Percentiles rank a stretch among this genome's conserved stretches.
These are phyloP conservation scores for Platygyra sinensis DNA, from an alignment of 64 coral and sea anemone species.

Conservation along the genomic window DNA sequence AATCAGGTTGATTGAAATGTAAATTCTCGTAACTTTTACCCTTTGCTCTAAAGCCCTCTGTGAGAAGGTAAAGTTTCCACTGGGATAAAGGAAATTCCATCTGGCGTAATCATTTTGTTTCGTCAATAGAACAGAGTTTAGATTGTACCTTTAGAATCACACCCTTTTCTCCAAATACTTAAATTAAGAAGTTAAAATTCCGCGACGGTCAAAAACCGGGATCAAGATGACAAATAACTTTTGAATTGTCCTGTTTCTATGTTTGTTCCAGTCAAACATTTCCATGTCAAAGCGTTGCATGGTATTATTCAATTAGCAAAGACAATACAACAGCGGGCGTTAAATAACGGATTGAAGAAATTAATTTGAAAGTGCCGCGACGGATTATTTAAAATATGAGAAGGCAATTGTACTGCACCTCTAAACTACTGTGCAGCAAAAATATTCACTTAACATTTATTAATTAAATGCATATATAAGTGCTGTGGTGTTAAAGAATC, in stretches of 20 bases:
- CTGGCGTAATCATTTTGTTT: too few species aligned
- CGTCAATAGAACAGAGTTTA: too few species aligned
- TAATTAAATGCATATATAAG: too few species aligned
- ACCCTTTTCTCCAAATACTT: too few species aligned
- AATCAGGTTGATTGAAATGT: neutral
- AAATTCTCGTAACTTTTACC: neutral
- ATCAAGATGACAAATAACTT: neutral
- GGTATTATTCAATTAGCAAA: neutral
- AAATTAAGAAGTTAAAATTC: too few species aligned
- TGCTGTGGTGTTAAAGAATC: too few species aligned
- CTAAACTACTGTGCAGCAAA: too few species aligned
- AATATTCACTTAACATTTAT: too few species aligned
- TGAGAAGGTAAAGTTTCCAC: neutral
- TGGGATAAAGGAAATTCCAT: too few species aligned
- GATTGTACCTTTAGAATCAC: too few species aligned
- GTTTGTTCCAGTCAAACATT: conserved; percentile 6
- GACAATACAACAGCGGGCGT: neutral
- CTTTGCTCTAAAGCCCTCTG: neutral
- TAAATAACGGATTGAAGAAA: neutral
- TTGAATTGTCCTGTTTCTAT: neutral
- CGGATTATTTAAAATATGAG: neutral
- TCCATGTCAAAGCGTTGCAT: conserved; percentile 10
- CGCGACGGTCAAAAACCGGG: neutral
- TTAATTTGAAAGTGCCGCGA: neutral
- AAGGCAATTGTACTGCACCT: too few species aligned